A percentile compares a stretch with the other conserved stretches of the same genome.
Conservation (phyloP, 2,797 vertebrate genomes). For the Pterois miles region DNA sequence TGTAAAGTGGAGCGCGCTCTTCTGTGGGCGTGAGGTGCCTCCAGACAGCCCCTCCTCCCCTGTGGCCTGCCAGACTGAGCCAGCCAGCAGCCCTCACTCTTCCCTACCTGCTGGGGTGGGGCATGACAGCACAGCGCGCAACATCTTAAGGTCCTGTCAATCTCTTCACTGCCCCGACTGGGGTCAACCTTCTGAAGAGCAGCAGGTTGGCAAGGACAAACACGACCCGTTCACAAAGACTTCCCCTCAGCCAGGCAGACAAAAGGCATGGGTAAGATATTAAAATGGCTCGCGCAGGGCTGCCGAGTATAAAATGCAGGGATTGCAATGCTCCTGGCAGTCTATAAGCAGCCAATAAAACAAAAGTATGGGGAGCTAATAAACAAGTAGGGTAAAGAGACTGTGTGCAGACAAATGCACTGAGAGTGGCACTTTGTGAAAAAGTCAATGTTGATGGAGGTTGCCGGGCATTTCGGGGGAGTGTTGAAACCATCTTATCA, state of each 20-base stretch:
- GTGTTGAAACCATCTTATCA: constrained; percentile 78
- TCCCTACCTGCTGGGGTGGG: constrained; percentile 76
- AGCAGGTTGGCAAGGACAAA: constrained; percentile 79
- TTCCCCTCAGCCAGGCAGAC: constrained; percentile 54
- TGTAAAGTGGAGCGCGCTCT: constrained; percentile 76
- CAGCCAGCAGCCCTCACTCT: constrained; percentile 74
- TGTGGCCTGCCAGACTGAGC: constrained; percentile 66
- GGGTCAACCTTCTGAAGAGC: constrained; percentile 74
- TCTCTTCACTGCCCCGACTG: constrained; percentile 64
- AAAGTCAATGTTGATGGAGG: constrained; percentile 73
- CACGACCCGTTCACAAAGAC: constrained; percentile 63
- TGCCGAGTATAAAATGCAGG: constrained; percentile 39
- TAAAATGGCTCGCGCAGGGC: constrained; percentile 51
- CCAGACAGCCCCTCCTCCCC: constrained; percentile 78
- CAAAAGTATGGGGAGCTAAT: constrained; percentile 52
- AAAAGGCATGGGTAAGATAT: constrained; percentile 56
- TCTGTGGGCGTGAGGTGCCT: constrained; percentile 72
- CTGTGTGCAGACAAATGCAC: constrained; percentile 57
- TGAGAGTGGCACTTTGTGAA: constrained; percentile 63
- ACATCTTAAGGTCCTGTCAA: constrained; percentile 82
- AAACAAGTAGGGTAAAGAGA: constrained; percentile 55
- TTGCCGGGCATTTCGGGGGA: constrained; percentile 60
- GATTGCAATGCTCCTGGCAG: constrained; percentile 33
- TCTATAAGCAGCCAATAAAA: constrained; percentile 64
- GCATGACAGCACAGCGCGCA: constrained; percentile 70